Base-by-base conservation (phyloP, 2,888 invertebrate species). In the Hylaea fasciaria region DNA sequence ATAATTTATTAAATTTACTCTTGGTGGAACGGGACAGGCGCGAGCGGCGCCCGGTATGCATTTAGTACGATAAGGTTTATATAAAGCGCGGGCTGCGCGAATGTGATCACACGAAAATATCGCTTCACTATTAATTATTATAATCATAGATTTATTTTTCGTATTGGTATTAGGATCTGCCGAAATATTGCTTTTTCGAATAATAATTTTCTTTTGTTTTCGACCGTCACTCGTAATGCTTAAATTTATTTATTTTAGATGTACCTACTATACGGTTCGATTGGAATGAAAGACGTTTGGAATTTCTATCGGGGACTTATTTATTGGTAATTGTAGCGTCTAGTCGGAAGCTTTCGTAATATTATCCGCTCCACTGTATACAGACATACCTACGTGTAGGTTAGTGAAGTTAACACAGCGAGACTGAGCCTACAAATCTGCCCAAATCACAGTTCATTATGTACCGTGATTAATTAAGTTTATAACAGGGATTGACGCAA, bases 301-400 rank as follows among this genome's bases (percentile, higher is more conserved):
- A 73, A 75, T 74, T 77, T 62, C 79, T 80, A 77, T 58, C 68
- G 76, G 76, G 74, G 71, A 79, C 74, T 22, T 85, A 83, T 85
- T 85, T 86, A 87, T 87, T 86, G 84, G 84, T 82, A 83, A 84
- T 82, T 77, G 78, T 86, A 86, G 87, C 78, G 83, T 87, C 90
- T 89, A 90, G 89, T 90, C 90, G 85, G 83, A 74, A 83, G 79
- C 70, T 78, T 78, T 32, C n/a, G 45, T 37, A 17, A 52, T 40
- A 8, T 41, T 32, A 71, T 74, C 76, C 70, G 70, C 71, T 69
- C 70, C 70, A 14, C 44, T 68, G 68, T 70, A 50, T 65, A 69
- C 59, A 60, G 64, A 61, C 62, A 64, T 56, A 65, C 64, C 62
- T 54, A 65, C 64, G 66, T 62, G 80, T 78, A 76, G 80, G 80